Percentiles rank a stretch among this genome's conserved stretches.
These are phyloP conservation scores for Malurus cyaneus DNA, from an alignment of 2,113 vertebrate genomes.

Conservation along the genomic window DNA sequence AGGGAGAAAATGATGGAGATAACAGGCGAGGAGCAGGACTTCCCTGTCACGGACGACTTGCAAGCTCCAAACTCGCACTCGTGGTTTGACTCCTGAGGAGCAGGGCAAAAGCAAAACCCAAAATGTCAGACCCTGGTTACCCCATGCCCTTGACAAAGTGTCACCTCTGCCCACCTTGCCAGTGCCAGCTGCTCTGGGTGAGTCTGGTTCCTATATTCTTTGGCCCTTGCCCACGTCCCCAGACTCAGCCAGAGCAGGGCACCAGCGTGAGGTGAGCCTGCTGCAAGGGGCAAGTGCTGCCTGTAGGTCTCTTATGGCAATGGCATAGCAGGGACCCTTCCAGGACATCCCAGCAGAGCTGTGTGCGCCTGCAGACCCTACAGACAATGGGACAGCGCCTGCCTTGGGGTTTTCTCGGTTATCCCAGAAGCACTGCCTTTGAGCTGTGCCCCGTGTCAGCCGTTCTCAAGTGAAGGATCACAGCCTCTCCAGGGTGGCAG, in stretches of 20 bases:
- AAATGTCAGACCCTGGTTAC: background rate
- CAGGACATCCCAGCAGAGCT: background rate
- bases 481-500: background rate
- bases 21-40: background rate
- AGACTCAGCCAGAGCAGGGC: background rate
- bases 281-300: background rate
- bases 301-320: background rate
- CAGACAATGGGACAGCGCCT: background rate
- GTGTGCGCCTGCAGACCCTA: background rate
- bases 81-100: background rate
- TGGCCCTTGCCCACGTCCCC: background rate
- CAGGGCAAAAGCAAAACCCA: background rate
- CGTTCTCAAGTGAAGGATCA: fast-evolving
- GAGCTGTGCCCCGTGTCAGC: background rate
- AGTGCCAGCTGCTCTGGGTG: fast-evolving
- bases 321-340: background rate
- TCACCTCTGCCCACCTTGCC: background rate
- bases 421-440: background rate
- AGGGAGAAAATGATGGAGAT: background rate
- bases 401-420: background rate
- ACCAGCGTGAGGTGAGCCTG: background rate
- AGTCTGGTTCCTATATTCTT: background rate
- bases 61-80: fast-evolving
- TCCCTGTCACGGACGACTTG: background rate
- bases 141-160: background rate